Conservation (phyloP, 2,888 invertebrate genomes). For the Julus scanicus region DNA sequence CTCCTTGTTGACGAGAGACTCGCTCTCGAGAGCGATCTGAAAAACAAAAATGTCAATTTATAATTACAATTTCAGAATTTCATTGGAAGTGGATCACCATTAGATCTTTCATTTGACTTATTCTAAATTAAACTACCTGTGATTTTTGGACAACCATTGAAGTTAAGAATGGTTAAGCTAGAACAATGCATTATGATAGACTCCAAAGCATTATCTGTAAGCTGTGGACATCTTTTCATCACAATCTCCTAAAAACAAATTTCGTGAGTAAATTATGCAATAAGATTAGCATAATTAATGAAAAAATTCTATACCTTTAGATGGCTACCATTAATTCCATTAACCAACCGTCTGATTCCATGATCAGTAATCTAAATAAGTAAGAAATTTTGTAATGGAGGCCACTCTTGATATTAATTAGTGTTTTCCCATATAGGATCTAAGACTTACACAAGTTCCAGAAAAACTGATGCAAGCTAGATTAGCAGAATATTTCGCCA, state of each 20-base stretch:
- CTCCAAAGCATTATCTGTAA: neutral
- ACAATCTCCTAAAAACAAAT: neutral
- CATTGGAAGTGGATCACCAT: neutral
- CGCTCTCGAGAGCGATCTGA: conserved; percentile 5
- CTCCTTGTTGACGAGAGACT: neutral
- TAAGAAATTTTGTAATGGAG: neutral
- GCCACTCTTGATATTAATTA: neutral
- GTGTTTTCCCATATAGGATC: neutral
- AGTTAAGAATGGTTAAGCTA: neutral
- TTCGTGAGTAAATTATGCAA: neutral
- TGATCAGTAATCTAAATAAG: neutral
- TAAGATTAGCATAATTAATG: neutral
- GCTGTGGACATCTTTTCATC: neutral
- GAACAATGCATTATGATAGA: neutral
- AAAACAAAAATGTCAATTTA: neutral
- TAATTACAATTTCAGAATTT: neutral
- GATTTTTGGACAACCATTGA: neutral
- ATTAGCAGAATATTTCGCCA: neutral
- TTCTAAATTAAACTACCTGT: neutral
- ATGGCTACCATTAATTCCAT: conserved; percentile 5
- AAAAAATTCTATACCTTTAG: neutral
- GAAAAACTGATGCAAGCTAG: neutral
- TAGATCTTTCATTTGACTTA: neutral
- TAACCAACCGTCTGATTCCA: neutral
- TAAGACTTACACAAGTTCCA: neutral